These are phyloP conservation scores for Callosobruchus maculatus DNA, from an alignment of 2,888 invertebrate genomes.

Conservation along the genomic window DNA sequence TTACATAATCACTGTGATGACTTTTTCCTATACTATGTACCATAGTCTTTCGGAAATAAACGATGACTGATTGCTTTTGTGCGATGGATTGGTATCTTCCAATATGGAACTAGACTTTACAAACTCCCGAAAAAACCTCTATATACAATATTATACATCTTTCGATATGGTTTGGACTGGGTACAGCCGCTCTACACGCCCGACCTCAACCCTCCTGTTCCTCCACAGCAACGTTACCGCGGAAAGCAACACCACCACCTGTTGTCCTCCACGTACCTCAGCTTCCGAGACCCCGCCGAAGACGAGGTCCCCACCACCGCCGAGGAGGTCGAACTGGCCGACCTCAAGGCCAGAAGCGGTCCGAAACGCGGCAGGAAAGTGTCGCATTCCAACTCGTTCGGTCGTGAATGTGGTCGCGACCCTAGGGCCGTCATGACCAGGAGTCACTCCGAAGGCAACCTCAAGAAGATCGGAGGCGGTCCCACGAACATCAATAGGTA, in stretches of 20 bases:
- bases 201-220: neutral
- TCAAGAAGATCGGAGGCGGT: slow-evolving; percentile 42
- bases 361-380: slow-evolving; percentile 35
- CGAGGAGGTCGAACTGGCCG: slow-evolving; percentile 38
- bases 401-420: slow-evolving; percentile 29
- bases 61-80: too few relatives aligned
- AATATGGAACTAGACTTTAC: too few relatives aligned
- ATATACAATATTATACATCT: too few relatives aligned
- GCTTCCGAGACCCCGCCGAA: slow-evolving; percentile 56
- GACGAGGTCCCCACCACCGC: slow-evolving; percentile 43
- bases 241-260: slow-evolving; percentile 30
- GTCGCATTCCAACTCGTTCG: slow-evolving; percentile 51
- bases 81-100: too few relatives aligned
- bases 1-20: too few relatives aligned
- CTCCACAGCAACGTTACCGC: slow-evolving; percentile 17
- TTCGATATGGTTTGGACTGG: neutral
- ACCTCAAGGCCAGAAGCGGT: slow-evolving; percentile 19
- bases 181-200: neutral
- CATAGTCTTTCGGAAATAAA: too few relatives aligned
- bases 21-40: too few relatives aligned
- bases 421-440: slow-evolving; percentile 52
- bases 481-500: slow-evolving; percentile 59
- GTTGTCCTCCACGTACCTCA: slow-evolving; percentile 56
- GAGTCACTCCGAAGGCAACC: slow-evolving; percentile 71
- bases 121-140: too few relatives aligned